A percentile compares a stretch with the other conserved stretches of the same genome.
These are phyloP conservation scores for Nomada fucata DNA, from an alignment of 2,888 invertebrate genomes.

Conservation along the genomic window DNA sequence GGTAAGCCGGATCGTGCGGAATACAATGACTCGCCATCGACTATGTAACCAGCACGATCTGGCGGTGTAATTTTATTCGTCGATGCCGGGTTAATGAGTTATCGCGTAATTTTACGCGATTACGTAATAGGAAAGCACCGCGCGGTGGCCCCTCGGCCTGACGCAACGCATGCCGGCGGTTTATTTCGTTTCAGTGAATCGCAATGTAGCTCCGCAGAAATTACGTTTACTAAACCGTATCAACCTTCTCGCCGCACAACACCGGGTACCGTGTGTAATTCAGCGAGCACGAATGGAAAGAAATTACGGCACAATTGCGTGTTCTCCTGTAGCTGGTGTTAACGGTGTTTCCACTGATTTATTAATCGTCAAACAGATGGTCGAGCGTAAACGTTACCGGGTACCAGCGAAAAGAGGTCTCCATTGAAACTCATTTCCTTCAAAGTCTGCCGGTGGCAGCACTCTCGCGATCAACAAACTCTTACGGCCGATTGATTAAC, in stretches of 20 bases:
- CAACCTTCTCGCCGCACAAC: background rate
- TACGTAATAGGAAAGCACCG: background rate
- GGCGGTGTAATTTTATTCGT: slow-evolving; percentile 13
- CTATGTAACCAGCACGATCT: background rate
- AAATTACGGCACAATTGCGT: background rate
- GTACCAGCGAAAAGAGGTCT: slow-evolving; percentile 10
- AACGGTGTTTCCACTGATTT: background rate
- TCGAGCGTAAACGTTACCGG: background rate
- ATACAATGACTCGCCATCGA: slow-evolving; percentile 5
- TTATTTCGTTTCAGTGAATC: slow-evolving; percentile 10
- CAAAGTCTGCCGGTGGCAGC: background rate
- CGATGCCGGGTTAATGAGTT: slow-evolving; percentile 3
- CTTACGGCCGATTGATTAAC: slow-evolving; percentile 5
- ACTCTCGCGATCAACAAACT: background rate
- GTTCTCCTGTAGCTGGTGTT: background rate
- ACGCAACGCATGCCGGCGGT: background rate
- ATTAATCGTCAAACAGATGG: background rate
- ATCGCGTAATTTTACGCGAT: slow-evolving; percentile 25
- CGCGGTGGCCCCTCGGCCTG: background rate
- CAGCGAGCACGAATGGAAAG: background rate
- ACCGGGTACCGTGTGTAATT: background rate
- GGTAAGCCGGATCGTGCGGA: too few species aligned
- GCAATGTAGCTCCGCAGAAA: background rate
- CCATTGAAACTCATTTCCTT: slow-evolving; percentile 3
- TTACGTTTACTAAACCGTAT: slow-evolving; percentile 1